A percentile compares a stretch with the other conserved stretches of the same genome.
Conservation (phyloP, 2,797 vertebrate species). For the Clarias pachynema region DNA sequence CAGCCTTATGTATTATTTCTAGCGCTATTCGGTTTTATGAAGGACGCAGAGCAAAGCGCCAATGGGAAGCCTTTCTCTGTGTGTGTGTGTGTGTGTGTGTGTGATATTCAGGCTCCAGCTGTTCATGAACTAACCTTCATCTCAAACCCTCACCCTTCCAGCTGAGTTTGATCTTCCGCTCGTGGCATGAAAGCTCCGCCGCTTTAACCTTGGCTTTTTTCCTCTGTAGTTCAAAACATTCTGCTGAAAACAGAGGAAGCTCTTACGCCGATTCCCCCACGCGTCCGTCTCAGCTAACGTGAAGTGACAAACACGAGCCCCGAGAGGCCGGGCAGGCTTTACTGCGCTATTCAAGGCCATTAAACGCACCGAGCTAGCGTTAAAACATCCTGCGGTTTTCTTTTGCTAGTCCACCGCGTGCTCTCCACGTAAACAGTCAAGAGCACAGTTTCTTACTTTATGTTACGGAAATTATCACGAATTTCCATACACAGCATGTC, state of each 20-base stretch:
- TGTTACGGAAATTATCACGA: too few species aligned
- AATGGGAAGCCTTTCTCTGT: not conserved
- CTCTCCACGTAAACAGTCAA: too few species aligned
- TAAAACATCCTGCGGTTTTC: not conserved
- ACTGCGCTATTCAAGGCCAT: not conserved
- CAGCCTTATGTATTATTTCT: not conserved
- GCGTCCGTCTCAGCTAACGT: not conserved
- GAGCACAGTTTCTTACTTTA: too few species aligned
- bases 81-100: too few species aligned
- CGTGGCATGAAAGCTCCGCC: not conserved
- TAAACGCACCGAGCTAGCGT: not conserved
- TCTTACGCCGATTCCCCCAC: not conserved
- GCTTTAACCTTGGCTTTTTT: constrained; percentile 11
- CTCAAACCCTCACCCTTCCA: not conserved
- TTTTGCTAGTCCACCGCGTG: too few species aligned
- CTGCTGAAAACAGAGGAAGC: not conserved
- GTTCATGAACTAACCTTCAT: constrained; percentile 5
- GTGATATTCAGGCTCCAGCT: not conserved
- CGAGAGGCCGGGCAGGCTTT: not conserved
- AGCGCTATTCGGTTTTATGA: not conserved
- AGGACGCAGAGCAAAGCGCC: not conserved
- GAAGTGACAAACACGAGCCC: not conserved
- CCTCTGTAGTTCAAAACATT: not conserved
- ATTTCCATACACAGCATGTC: too few species aligned
- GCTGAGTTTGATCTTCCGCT: constrained; percentile 33